These are phyloP conservation scores for Bambusicola thoracicus DNA, from an alignment of 2,113 vertebrate species.

Conservation along the genomic window DNA sequence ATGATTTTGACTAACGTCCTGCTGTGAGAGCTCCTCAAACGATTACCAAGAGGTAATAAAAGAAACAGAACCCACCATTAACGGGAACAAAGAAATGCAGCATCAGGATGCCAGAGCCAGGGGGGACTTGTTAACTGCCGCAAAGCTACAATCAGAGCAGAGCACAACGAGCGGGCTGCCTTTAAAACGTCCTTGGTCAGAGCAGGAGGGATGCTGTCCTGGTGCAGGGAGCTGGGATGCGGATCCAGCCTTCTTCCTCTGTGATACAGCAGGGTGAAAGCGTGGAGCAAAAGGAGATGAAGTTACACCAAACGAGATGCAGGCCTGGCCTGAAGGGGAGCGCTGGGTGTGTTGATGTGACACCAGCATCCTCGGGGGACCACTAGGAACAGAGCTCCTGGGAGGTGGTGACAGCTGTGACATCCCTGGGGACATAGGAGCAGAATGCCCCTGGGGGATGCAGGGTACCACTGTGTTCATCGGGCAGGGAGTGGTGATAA, in stretches of 20 bases:
- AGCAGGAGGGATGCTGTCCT: background rate
- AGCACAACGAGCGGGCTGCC: background rate
- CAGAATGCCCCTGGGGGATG: background rate
- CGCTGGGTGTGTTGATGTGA: background rate
- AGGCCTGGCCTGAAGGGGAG: background rate
- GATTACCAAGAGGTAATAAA: conserved; percentile 22
- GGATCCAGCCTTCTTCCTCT: background rate
- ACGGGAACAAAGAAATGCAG: background rate
- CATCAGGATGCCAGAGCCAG: conserved; percentile 7
- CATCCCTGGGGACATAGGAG: fast-evolving
- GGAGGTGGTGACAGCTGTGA: background rate
- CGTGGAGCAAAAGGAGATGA: background rate
- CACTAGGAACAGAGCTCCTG: background rate
- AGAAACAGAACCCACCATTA: conserved; percentile 13
- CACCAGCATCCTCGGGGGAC: background rate
- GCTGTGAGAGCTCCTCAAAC: conserved; percentile 18
- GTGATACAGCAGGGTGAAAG: background rate
- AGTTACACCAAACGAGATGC: background rate
- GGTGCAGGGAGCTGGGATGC: background rate
- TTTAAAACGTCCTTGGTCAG: conserved; percentile 7
- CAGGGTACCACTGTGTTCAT: background rate
- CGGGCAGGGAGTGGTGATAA: background rate
- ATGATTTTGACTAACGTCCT: background rate
- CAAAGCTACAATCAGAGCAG: background rate
- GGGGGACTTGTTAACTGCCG: background rate